A percentile compares a stretch with the other conserved stretches of the same genome.
Evolutionary conservation across 2,113 vertebrate species (phyloP).

Genomic region (Gobio gobio): DNA sequence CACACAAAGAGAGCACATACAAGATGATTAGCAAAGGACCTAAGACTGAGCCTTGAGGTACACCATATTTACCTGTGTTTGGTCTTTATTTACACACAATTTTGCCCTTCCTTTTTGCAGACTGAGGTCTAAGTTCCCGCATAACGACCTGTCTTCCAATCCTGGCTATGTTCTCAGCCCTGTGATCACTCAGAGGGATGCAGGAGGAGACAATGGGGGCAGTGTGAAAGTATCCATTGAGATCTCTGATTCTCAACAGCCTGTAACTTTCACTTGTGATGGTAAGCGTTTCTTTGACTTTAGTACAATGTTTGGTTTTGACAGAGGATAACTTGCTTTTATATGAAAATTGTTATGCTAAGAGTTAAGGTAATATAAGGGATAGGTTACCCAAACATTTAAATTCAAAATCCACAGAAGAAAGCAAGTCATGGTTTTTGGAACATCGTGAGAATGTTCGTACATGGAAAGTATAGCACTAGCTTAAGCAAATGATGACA

Average conservation of each 20-base stretch:
- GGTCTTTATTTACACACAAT: neutral
- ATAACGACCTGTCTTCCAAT: slow-evolving; percentile 79
- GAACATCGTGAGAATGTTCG: neutral
- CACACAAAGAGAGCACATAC: neutral
- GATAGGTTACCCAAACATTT: neutral
- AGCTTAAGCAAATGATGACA: neutral
- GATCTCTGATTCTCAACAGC: slow-evolving; percentile 92
- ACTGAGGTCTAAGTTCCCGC: slow-evolving; percentile 84
- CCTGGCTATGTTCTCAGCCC: slow-evolving; percentile 92
- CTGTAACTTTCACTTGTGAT: slow-evolving; percentile 97
- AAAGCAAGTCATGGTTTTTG: neutral
- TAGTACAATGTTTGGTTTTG: neutral
- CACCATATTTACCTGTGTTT: neutral
- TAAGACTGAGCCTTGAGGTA: neutral
- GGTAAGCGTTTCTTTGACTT: slow-evolving; percentile 75
- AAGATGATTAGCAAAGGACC: neutral
- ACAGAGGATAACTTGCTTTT: neutral
- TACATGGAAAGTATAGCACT: no score
- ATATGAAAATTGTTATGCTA: neutral
- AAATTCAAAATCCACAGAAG: neutral
- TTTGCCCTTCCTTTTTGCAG: slow-evolving; percentile 69
- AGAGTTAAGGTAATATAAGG: neutral
- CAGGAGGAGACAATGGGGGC: slow-evolving; percentile 82
- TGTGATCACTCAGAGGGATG: slow-evolving; percentile 84
- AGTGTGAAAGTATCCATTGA: slow-evolving; percentile 98